Evolutionary conservation across 2,797 vertebrate genomes (phyloP).

Genomic region (Salarias fasciatus): DNA sequence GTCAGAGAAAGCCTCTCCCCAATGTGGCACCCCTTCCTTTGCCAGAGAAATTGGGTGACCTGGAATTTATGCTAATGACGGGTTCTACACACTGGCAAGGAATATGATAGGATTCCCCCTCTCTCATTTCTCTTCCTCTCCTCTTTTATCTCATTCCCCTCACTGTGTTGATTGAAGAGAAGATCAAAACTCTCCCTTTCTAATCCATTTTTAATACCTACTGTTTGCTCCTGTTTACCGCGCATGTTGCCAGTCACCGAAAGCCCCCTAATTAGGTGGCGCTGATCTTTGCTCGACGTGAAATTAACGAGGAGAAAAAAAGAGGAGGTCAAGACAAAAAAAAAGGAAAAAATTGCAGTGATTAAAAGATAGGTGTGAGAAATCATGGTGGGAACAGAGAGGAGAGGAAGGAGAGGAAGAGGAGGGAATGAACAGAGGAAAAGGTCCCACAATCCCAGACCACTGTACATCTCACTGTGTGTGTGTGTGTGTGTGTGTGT

Average conservation of each 20-base stretch:
- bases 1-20: constrained; percentile 66
- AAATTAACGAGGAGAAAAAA: constrained; percentile 22
- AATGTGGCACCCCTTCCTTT: constrained; percentile 65
- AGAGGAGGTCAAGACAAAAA: constrained; percentile 12
- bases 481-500: constrained; percentile 3
- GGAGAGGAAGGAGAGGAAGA: neutral
- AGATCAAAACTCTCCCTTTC: constrained; percentile 29
- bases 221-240: constrained; percentile 13
- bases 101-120: constrained; percentile 74
- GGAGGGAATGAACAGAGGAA: constrained; percentile 13
- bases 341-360: neutral
- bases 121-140: constrained; percentile 43
- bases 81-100: constrained; percentile 68
- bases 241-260: constrained; percentile 20
- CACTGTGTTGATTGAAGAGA: constrained; percentile 34
- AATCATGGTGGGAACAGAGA: neutral
- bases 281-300: constrained; percentile 30
- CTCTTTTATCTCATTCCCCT: constrained; percentile 33
- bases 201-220: constrained; percentile 10
- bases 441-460: constrained; percentile 40
- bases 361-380: neutral
- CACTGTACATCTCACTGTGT: constrained; percentile 14
- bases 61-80: constrained; percentile 80
- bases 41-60: constrained; percentile 82
- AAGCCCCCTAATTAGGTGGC: constrained; percentile 26